Conservation (phyloP, 2,888 invertebrate genomes). For the Oscheius sp. region DNA sequence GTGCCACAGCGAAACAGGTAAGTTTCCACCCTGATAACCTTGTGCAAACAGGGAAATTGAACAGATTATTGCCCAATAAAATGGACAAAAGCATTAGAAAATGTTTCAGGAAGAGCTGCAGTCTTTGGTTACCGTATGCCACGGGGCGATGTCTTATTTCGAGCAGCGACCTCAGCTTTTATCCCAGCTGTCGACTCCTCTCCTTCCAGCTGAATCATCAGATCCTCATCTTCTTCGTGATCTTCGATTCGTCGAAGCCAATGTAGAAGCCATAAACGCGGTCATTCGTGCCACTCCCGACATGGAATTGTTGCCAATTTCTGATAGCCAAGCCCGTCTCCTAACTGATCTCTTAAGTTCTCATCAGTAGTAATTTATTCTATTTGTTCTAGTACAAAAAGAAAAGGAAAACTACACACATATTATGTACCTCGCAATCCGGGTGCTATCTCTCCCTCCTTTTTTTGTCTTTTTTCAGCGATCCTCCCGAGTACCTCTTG, state of each 20-base stretch:
- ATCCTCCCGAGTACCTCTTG: conserved; percentile 37
- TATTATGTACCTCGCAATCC: conserved; percentile 8
- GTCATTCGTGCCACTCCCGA: conserved; percentile 55
- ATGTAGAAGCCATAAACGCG: conserved; percentile 43
- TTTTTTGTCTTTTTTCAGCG: not conserved
- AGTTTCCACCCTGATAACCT: not conserved
- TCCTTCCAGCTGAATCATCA: conserved; percentile 25
- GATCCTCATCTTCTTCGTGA: conserved; percentile 39
- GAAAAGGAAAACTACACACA: no score
- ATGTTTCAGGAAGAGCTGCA: conserved; percentile 56
- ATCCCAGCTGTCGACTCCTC: conserved; percentile 42
- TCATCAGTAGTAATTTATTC: not conserved
- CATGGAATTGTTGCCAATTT: conserved; percentile 53
- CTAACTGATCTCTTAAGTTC: conserved; percentile 40
- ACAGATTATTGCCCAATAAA: no score
- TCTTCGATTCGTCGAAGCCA: conserved; percentile 45
- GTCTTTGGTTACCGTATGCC: conserved; percentile 49
- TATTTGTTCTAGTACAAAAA: not conserved
- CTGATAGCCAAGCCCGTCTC: conserved; percentile 46
- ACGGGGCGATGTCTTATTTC: conserved; percentile 49
- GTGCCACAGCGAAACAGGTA: conserved; percentile 19
- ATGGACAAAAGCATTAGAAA: not conserved
- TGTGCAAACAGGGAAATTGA: no score
- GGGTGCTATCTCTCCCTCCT: conserved; percentile 13
- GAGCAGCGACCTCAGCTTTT: conserved; percentile 46